Base-by-base conservation (phyloP, 2,888 invertebrate species). In the Tetragonula carbonaria region DNA sequence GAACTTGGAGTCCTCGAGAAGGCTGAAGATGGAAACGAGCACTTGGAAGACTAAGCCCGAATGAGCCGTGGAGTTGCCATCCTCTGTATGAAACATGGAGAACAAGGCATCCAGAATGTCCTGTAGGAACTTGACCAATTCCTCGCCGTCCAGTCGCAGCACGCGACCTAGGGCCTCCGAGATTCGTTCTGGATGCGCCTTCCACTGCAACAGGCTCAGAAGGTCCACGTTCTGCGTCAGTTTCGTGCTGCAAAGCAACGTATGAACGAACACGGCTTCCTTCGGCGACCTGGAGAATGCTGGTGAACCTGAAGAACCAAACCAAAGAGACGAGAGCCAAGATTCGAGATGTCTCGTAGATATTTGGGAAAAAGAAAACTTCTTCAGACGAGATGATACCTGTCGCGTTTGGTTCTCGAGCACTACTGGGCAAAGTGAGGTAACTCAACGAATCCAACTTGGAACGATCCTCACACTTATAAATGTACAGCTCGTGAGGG, bases 61-160 rank as follows among this genome's bases (percentile, higher is more conserved):
- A 93, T 98, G 97, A 50, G 97, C 96, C 0, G 98, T 98, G 65
- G 98, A 96, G 93, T 98, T 98, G 38, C 98, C 98, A 93, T 98
- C 98, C 94, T 98, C 98, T 14, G 98, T 98, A 13, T 98, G 98
- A 93, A 99, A 98, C 96, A 99, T 96, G 28, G 98, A 97, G 94
- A 99, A 99, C 2, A 99, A 95, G 0, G 98, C 98, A 93, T 99
- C 99, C 18, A 99, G 95, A 2, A 99, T 98, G 93, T 99, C 99
- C 94, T 99, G 97, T 2, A 99, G 95, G 94, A 99, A 99, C 95
- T 99, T 99, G 21, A 99, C 98, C 63, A 99, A 95, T 93, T 99
- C 99, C 94, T 98, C 98, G 59, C 96, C 96, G 11, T 97, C 97
- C n/a, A 99, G 95, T 11, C 97, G 95, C 84, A 98, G 94, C 2